phyloP scores from a whole-genome alignment of 2,113 vertebrate species.

The Chitala chitala region DNA sequence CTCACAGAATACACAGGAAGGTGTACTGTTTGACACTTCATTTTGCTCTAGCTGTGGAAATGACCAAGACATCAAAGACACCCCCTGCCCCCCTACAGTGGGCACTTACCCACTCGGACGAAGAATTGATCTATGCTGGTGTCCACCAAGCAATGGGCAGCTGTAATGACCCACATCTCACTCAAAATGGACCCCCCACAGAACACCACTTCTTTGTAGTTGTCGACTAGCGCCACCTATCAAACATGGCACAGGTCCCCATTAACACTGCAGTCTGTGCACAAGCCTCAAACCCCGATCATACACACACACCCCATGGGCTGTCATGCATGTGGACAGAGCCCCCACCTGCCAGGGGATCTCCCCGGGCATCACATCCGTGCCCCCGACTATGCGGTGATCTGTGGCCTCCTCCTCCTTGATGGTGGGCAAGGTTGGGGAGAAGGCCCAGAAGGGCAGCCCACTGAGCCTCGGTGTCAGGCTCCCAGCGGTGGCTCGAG shows the following conservation, averaged over 20 bases:
- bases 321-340: not conserved
- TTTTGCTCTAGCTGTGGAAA: not conserved
- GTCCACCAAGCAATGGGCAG: slow-evolving; percentile 74
- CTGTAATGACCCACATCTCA: slow-evolving; percentile 81
- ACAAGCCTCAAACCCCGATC: too few species aligned
- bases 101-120: slow-evolving; percentile 53
- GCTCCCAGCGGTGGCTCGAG: not conserved
- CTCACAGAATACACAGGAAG: too few species aligned
- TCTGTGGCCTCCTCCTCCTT: not conserved
- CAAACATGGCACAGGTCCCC: not conserved
- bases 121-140: slow-evolving; percentile 42
- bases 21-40: not conserved
- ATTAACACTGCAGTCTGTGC: too few species aligned
- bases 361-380: slow-evolving; percentile 69
- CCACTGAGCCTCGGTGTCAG: not conserved
- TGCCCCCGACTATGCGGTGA: slow-evolving; percentile 73
- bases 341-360: slow-evolving; percentile 89
- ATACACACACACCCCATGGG: not conserved
- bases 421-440: slow-evolving; percentile 38
- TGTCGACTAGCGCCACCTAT: slow-evolving; percentile 69
- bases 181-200: slow-evolving; percentile 83
- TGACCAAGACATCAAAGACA: not conserved
- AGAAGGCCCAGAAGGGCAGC: slow-evolving; percentile 28
- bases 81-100: not conserved
- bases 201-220: slow-evolving; percentile 42